Conservation (phyloP, 1,140 invertebrate species). For the Bombyx mandarina region DNA sequence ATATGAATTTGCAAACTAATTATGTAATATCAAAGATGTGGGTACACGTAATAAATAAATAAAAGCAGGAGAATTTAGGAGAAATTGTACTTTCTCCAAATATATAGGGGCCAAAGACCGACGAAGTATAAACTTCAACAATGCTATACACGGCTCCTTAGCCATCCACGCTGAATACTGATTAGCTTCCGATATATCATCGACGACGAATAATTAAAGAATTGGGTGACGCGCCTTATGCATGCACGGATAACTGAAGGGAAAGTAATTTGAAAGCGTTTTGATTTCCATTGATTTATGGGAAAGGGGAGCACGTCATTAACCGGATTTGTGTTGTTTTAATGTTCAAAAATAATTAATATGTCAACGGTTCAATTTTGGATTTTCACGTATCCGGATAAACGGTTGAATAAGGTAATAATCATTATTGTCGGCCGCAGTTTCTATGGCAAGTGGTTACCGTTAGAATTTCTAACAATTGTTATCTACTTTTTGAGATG, state of each 20-base stretch:
- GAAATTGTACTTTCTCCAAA: slow-evolving; percentile 53
- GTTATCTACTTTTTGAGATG: too few species aligned
- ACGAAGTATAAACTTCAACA: slow-evolving; percentile 16
- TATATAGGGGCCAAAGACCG: slow-evolving; percentile 43
- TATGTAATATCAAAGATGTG: too few species aligned
- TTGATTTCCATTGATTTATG: slow-evolving; percentile 6
- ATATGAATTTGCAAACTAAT: too few species aligned
- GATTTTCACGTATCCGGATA: too few species aligned
- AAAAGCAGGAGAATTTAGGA: slow-evolving; percentile 22
- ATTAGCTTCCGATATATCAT: slow-evolving; percentile 14
- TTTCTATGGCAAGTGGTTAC: too few species aligned
- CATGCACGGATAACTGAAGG: slow-evolving; percentile 15
- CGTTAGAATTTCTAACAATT: too few species aligned
- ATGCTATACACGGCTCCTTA: slow-evolving; percentile 50
- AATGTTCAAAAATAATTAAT: too few species aligned
- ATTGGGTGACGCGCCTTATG: slow-evolving; percentile 24
- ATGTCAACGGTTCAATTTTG: too few species aligned
- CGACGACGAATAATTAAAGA: slow-evolving; percentile 19
- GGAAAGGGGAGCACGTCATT: background rate
- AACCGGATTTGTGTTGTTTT: too few species aligned
- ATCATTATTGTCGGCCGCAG: too few species aligned
- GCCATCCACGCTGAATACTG: slow-evolving; percentile 36
- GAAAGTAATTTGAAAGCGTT: slow-evolving; percentile 17
- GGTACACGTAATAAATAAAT: too few species aligned
- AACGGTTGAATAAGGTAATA: too few species aligned